Base-by-base conservation (phyloP, 2,888 invertebrate genomes). In the Adelognathus sp. region DNA sequence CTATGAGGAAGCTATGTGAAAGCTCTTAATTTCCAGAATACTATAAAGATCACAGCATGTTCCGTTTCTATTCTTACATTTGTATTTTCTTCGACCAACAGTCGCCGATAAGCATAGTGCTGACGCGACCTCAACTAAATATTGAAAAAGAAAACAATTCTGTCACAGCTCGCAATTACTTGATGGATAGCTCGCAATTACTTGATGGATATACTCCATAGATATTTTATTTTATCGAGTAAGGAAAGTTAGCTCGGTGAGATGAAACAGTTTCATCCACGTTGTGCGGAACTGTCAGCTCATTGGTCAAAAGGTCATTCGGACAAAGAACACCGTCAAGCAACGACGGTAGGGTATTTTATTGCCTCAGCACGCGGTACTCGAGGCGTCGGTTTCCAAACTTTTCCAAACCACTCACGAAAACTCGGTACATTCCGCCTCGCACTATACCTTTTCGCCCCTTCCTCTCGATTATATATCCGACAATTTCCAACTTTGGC, bases 331-430 rank as follows among this genome's bases (percentile, higher is more conserved):
- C 7, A 9, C 9, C 9, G 7, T 31, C 29, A 18, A 31, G 31
- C 31, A 16, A 50, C 7, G 24, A 16, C 31, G 11, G 31, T 31
- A 56, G 14, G 27, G 44, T 27, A 44, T 46, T 54, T 72, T 39
- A 67, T 71, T 27, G 46, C 41, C 7, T 31, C 14, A 54, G 66
- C 29, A 41, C 41, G n/a, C 33, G 31, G 11, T 21, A 41, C 36
- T 16, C 50, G 50, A 18, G 36, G 14, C 39, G 54, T 14, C 44
- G 27, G 21, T 61, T 60, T 16, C 29, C 52, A 70, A 78, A 74
- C 64, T 64, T 78, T 73, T 74, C 60, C 69, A n/a, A n/a, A n/a
- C n/a, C n/a, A n/a, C n/a, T 74, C 69, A 74, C 73, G 64, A 70
- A 61, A 46, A 21, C 21, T 21, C 31, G 3, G 2, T 33, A 7